Evolutionary conservation across 2,113 vertebrate species (phyloP).

Genomic region (Hyperopisus bebe): DNA sequence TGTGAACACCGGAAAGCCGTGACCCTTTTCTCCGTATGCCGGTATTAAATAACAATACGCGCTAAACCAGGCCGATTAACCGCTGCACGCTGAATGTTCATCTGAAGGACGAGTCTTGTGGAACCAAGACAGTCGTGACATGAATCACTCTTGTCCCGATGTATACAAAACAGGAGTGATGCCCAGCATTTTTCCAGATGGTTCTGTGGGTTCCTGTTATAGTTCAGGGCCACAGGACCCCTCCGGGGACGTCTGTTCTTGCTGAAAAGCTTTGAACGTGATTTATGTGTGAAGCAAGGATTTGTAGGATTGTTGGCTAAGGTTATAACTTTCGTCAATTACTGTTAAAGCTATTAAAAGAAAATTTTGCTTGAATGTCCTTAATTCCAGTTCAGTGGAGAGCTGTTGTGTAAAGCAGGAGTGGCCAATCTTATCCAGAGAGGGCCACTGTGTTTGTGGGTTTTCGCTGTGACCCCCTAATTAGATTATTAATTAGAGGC

Average conservation of each 20-base stretch:
- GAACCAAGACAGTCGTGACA: constrained; percentile 49
- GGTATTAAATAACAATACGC: constrained; percentile 48
- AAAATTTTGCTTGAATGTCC: constrained; percentile 55
- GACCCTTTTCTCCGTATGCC: constrained; percentile 9
- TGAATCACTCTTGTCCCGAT: constrained; percentile 56
- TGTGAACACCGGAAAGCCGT: constrained; percentile 34
- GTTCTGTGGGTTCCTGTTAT: constrained; percentile 64
- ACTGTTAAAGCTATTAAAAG: constrained; percentile 63
- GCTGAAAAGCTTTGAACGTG: constrained; percentile 70
- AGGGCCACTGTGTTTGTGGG: too few species aligned
- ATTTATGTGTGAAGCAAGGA: constrained; percentile 70
- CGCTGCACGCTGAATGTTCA: constrained; percentile 52
- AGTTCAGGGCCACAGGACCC: constrained; percentile 53
- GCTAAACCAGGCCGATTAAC: constrained; percentile 51
- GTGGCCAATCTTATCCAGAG: too few species aligned
- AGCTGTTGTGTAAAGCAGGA: constrained; percentile 52
- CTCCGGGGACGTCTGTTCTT: constrained; percentile 61
- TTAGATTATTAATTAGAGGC: too few species aligned
- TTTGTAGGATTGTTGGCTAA: constrained; percentile 70
- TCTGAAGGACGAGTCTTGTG: background rate
- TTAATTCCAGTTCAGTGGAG: constrained; percentile 63
- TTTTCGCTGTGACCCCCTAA: too few species aligned
- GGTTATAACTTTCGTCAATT: constrained; percentile 72
- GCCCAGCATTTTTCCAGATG: constrained; percentile 72
- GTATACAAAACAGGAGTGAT: constrained; percentile 58